Evolutionary conservation across 2,113 vertebrate genomes (phyloP), one percentile per base, ranked within the genome.

Genomic region (Budorcas taxicolor): DNA sequence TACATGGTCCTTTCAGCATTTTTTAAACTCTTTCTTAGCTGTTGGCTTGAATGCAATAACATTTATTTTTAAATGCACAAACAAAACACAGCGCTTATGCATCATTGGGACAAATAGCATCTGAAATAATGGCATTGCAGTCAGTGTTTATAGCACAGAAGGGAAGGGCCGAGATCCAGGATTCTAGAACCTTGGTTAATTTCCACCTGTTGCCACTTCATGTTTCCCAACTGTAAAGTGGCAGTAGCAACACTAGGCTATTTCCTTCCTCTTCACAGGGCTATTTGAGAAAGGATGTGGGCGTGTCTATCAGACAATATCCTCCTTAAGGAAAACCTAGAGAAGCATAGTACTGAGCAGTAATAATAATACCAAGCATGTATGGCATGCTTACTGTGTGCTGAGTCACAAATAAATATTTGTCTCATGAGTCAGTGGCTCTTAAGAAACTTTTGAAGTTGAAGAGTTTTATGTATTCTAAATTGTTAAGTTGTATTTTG

Each of bases 401-500:
- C 86, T 81, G 93, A 62, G 60, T 93, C 36, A 83, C 91, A 95
- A 88, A 86, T 81, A 90, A 58, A 80, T 81, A 78, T 82, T 91
- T 95, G 55, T 95, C 71, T 94, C 67, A 27, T 78, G 53, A 82
- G 67, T 40, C 36, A 25, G 16, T 91, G 36, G 88, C 94, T 96
- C 91, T 93, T 93, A 92, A 94, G 74, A 91, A 57, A 60, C 71
- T 91, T 94, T 71, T 64, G 36, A 84, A 90, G 45, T 84, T 91
- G 58, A 29, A 91, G 67, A 91, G 15, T 29, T 60, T 53, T 94
- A 23, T 62, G 13, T 94, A 52, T 76, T 87, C 47, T 97, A 87
- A 96, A 90, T 83, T 83, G 13, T 80, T 36, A 92, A 93, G 40
- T 87, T 97, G 31, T 84, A n/a, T 85, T 95, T 92, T 94, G 40